Percentiles rank a stretch among this genome's conserved stretches.
Evolutionary conservation across 37 sponge, comb jelly and placozoan genomes (phyloP).

Genomic region (Ephydatia muelleri): DNA sequence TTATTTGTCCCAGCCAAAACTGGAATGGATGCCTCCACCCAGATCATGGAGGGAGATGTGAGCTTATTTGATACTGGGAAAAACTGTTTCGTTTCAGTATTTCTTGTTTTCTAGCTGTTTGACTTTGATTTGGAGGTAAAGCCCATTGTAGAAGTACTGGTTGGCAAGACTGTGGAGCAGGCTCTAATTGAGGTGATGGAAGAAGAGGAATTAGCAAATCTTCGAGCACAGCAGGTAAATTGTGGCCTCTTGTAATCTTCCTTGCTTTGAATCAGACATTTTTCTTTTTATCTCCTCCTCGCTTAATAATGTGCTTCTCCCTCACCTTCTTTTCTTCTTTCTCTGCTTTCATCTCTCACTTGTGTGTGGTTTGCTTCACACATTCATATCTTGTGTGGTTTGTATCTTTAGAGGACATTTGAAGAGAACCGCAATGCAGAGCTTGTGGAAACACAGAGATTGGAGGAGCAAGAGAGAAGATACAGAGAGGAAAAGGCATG

Average conservation of each 20-base stretch:
- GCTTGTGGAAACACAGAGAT: constrained; percentile 94
- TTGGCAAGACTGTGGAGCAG: constrained; percentile 99
- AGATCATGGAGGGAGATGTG: constrained; percentile 97
- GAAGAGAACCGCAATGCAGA: constrained; percentile 96
- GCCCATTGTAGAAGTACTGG: constrained; percentile 96
- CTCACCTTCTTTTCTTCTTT: not conserved
- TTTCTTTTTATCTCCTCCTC: not conserved
- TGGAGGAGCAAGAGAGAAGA: constrained; percentile 97
- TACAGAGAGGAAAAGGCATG: constrained; percentile 87
- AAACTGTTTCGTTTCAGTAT: not conserved
- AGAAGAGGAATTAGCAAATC: constrained; percentile 93
- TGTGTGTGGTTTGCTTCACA: no score
- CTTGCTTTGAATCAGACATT: not conserved
- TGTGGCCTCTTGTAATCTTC: no score
- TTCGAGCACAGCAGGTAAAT: constrained; percentile 86
- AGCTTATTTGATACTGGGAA: not conserved
- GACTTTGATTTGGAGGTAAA: constrained; percentile 95
- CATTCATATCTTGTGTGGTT: not conserved
- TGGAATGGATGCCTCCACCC: constrained; percentile 91
- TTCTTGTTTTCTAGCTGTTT: constrained; percentile 81
- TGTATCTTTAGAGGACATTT: constrained; percentile 75
- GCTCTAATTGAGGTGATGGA: constrained; percentile 98
- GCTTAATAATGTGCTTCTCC: no score
- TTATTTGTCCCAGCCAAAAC: constrained; percentile 97
- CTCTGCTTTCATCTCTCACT: not conserved